Percentiles rank a stretch among this genome's conserved stretches.
Conservation (phyloP, 1,140 invertebrate species). For the Caerostris extrusa region DNA sequence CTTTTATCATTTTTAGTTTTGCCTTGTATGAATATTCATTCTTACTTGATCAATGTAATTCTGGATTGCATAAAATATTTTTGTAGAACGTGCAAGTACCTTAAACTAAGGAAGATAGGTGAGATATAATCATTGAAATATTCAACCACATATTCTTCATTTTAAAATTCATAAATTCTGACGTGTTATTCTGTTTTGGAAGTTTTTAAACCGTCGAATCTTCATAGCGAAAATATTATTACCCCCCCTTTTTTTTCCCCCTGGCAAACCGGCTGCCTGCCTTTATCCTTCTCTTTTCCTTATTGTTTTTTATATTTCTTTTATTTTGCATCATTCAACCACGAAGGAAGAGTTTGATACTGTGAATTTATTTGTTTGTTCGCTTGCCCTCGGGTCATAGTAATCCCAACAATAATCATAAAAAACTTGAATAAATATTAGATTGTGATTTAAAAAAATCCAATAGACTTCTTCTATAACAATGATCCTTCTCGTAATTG, state of each 20-base stretch:
- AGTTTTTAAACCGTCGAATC: not conserved
- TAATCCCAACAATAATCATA: not conserved
- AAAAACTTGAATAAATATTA: slow-evolving; percentile 2
- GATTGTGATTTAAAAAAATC: not conserved
- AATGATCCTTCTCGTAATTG: not conserved
- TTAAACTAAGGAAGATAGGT: no score
- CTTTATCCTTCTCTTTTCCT: not conserved
- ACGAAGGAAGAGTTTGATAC: slow-evolving; percentile 2
- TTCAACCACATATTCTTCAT: not conserved
- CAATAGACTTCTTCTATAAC: no score
- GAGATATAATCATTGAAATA: no score
- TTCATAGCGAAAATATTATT: slow-evolving; percentile 20
- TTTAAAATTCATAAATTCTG: not conserved
- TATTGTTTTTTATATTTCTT: slow-evolving; percentile 7
- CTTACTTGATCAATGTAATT: no score
- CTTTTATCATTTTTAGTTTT: no score
- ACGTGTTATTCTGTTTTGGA: not conserved
- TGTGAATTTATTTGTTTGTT: slow-evolving; percentile 44
- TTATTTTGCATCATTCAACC: slow-evolving; percentile 10
- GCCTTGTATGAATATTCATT: no score
- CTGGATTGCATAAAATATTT: no score
- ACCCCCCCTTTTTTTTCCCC: not conserved
- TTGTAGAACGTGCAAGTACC: no score
- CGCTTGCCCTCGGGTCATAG: slow-evolving; percentile 1
- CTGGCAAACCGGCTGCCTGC: slow-evolving; percentile 5